phyloP scores from a whole-genome alignment of 2,888 invertebrate genomes.

The Pristionchus exspectatus region DNA sequence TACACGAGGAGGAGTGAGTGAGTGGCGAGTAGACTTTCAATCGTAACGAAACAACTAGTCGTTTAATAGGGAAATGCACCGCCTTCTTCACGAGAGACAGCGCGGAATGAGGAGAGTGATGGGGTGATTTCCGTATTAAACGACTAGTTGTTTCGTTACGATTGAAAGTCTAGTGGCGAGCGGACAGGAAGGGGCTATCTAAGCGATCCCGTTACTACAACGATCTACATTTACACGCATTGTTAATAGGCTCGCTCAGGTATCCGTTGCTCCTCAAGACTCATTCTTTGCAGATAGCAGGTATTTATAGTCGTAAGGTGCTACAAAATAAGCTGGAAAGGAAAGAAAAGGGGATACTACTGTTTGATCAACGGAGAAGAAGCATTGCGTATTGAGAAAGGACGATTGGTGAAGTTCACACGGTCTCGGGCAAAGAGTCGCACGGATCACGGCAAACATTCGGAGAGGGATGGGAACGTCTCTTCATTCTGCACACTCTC shows the following conservation, averaged over 20 bases:
- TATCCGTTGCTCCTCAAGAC: no score
- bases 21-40: neutral
- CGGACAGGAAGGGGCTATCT: neutral
- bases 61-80: no score
- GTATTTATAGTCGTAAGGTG: no score
- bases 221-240: neutral
- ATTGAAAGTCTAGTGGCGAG: neutral
- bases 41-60: no score
- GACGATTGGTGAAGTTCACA: neutral
- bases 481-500: neutral
- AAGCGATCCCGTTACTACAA: neutral
- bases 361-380: neutral
- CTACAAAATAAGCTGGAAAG: no score
- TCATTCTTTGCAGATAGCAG: no score
- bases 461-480: neutral
- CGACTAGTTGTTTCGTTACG: no score
- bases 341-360: neutral
- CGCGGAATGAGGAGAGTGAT: no score
- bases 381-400: neutral
- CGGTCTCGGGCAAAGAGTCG: neutral
- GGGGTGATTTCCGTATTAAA: no score
- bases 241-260: no score
- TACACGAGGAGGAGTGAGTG: neutral
- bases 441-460: conserved; percentile 17
- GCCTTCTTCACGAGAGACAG: no score